Evolutionary conservation across 2,113 vertebrate genomes (phyloP).

Genomic region (Rhizomys pruinosus): DNA sequence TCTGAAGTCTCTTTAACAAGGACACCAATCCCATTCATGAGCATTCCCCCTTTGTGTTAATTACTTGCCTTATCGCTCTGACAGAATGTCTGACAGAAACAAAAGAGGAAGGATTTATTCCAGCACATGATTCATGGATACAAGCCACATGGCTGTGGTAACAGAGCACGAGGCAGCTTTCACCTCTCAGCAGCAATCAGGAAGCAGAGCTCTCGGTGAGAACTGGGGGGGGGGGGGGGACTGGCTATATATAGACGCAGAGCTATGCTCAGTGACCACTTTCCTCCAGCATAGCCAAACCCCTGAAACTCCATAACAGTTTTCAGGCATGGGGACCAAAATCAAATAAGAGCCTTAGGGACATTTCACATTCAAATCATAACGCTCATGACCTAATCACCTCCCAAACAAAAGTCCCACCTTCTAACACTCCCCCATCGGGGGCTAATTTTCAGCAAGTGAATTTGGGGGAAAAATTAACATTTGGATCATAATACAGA

Average conservation of each 20-base stretch:
- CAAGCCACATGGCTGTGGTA: too few species aligned
- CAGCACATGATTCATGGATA: too few species aligned
- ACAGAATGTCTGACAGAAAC: not conserved
- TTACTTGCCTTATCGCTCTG: not conserved
- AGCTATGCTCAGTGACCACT: too few species aligned
- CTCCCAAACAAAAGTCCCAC: not conserved
- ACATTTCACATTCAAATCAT: not conserved
- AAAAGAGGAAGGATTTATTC: not conserved
- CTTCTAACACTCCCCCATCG: too few species aligned
- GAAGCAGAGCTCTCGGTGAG: too few species aligned
- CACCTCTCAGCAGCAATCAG: too few species aligned
- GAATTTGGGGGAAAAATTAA: not conserved
- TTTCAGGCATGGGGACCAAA: too few species aligned
- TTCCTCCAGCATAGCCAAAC: too few species aligned
- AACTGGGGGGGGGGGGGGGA: too few species aligned
- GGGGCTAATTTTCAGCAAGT: not conserved
- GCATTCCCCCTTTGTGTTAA: not conserved
- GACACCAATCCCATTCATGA: not conserved
- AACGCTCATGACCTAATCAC: not conserved
- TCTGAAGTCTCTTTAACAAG: not conserved
- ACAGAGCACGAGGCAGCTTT: too few species aligned
- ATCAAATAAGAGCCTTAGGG: not conserved
- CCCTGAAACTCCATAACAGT: too few species aligned
- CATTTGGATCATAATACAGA: not conserved
- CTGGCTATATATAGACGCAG: too few species aligned